Conservation (phyloP, 1,140 invertebrate species). For the Cherax destructor region DNA sequence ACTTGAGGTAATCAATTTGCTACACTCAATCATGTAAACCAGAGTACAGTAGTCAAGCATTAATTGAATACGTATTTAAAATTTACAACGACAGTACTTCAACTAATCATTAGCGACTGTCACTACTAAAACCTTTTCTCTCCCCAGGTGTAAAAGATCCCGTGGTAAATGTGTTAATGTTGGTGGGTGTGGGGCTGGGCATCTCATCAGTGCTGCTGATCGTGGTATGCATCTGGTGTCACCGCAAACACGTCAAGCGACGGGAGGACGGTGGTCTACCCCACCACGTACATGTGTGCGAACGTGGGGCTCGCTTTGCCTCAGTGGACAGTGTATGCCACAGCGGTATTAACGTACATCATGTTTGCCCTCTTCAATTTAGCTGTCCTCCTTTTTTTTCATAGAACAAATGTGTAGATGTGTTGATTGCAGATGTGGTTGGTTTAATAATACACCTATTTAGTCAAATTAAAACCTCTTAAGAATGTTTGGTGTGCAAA, state of each 20-base stretch:
- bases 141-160: slow-evolving; percentile 70
- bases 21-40: no score
- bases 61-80: not conserved
- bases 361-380: slow-evolving; percentile 48
- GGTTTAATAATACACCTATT: not conserved
- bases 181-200: slow-evolving; percentile 70
- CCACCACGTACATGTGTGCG: slow-evolving; percentile 69
- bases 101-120: not conserved
- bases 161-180: slow-evolving; percentile 72
- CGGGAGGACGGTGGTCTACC: slow-evolving; percentile 65
- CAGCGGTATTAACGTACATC: slow-evolving; percentile 65
- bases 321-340: slow-evolving; percentile 71
- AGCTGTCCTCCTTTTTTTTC: slow-evolving; percentile 21
- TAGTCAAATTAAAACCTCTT: not conserved
- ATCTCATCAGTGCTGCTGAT: slow-evolving; percentile 68
- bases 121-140: slow-evolving; percentile 16
- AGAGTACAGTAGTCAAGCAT: not conserved
- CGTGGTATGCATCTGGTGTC: slow-evolving; percentile 72
- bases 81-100: not conserved
- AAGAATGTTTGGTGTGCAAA: not conserved
- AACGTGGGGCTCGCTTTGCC: slow-evolving; percentile 70
- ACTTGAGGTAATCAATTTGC: no score
- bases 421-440: not conserved
- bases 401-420: not conserved
- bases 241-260: slow-evolving; percentile 62